Conservation (phyloP, 53 echinoderm and acorn worm genomes). For the Crossaster papposus region DNA sequence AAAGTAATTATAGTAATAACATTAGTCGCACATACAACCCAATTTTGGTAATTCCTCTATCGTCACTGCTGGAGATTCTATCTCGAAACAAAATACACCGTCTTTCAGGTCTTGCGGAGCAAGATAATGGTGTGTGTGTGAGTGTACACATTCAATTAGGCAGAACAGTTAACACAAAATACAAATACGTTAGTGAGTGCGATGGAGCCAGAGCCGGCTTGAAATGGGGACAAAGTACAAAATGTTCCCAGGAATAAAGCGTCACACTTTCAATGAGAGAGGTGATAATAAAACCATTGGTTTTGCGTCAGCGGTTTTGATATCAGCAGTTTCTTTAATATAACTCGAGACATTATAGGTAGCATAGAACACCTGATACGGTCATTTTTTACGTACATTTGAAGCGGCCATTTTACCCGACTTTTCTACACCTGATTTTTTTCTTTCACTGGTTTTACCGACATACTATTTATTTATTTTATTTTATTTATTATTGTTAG, state of each 20-base stretch:
- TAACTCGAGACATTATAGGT: no score
- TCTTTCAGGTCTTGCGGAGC: slow-evolving; percentile 29
- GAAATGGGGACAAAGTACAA: neutral
- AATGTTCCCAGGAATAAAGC: neutral
- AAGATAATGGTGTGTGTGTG: slow-evolving; percentile 41
- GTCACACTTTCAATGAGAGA: neutral
- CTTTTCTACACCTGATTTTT: no score
- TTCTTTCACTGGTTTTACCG: no score
- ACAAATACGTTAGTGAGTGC: neutral
- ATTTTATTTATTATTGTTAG: no score
- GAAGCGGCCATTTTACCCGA: no score
- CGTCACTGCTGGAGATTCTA: no score
- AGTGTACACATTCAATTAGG: slow-evolving; percentile 54
- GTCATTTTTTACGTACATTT: no score
- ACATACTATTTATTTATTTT: no score
- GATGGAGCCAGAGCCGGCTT: neutral
- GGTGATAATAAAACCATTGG: neutral
- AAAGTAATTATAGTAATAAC: neutral
- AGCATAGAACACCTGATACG: no score
- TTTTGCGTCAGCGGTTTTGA: neutral
- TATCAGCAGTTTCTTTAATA: neutral
- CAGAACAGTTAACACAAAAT: neutral
- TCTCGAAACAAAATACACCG: neutral
- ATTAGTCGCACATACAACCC: neutral
- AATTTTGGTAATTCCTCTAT: neutral